A percentile compares a stretch with the other conserved stretches of the same genome.
Conservation (phyloP, 2,113 vertebrate genomes). For the Elephas maximus region DNA sequence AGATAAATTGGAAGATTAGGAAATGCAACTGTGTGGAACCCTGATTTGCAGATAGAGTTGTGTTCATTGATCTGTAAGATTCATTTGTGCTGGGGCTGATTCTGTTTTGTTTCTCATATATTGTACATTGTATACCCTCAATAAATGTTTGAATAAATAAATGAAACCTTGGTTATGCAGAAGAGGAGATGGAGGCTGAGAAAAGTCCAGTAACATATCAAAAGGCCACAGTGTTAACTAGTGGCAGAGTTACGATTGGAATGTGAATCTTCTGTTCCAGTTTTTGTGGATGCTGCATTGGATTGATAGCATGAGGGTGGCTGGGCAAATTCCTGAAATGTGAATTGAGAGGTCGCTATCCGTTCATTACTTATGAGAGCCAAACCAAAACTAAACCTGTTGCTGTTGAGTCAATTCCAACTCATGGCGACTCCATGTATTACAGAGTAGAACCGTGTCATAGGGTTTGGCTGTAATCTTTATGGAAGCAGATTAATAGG, state of each 20-base stretch:
- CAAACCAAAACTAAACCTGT: neutral
- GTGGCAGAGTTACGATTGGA: neutral
- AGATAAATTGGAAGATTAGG: neutral
- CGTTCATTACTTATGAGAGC: neutral
- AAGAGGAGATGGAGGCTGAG: neutral
- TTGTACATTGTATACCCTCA: neutral
- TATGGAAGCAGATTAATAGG: neutral
- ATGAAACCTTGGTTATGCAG: neutral
- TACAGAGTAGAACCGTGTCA: neutral
- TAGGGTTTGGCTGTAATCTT: neutral
- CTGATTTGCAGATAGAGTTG: neutral
- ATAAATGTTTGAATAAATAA: neutral
- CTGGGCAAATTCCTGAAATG: neutral
- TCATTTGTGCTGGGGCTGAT: neutral
- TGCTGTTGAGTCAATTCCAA: neutral
- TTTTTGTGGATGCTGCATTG: neutral
- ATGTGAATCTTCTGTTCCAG: neutral
- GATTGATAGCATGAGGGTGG: neutral
- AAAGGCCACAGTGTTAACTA: accelerated
- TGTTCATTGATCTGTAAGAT: neutral
- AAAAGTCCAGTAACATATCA: neutral
- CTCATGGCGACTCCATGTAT: neutral
- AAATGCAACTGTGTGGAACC: accelerated
- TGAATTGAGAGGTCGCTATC: neutral
- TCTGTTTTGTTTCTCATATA: neutral